A percentile compares a stretch with the other conserved stretches of the same genome.
Evolutionary conservation across 2,113 vertebrate genomes (phyloP).

Genomic region (Plecotus auritus): DNA sequence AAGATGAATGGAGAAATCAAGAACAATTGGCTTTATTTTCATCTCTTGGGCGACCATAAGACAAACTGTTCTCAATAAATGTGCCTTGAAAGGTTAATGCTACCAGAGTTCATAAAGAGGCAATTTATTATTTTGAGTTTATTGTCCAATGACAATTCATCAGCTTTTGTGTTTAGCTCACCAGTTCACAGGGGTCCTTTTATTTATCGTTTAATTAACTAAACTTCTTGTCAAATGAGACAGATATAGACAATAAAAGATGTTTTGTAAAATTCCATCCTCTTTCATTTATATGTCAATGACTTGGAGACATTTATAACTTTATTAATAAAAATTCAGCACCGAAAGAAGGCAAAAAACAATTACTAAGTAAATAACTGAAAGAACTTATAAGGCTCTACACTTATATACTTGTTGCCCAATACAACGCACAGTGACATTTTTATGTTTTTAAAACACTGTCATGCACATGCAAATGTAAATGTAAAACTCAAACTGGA

Average conservation of each 20-base stretch:
- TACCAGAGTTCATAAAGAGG: conserved; percentile 45
- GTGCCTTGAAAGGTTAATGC: conserved; percentile 51
- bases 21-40: conserved; percentile 23
- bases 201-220: conserved; percentile 45
- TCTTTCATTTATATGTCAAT: conserved; percentile 6
- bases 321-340: conserved; percentile 32
- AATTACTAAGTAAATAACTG: neutral
- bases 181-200: conserved; percentile 28
- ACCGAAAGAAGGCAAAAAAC: neutral
- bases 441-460: neutral
- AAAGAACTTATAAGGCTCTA: neutral
- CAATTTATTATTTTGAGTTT: conserved; percentile 62
- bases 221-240: conserved; percentile 48
- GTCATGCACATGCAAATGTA: neutral
- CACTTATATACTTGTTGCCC: neutral
- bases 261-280: conserved; percentile 8
- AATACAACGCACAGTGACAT: neutral
- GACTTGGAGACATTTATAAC: neutral
- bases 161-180: neutral
- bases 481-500: neutral
- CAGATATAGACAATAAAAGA: conserved; percentile 38
- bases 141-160: conserved; percentile 35
- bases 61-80: conserved; percentile 36
- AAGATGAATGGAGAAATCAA: conserved; percentile 45
- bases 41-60: conserved; percentile 35